These are phyloP conservation scores for Vulpes ferrilata DNA, from an alignment of 2,113 vertebrate genomes.

Conservation along the genomic window DNA sequence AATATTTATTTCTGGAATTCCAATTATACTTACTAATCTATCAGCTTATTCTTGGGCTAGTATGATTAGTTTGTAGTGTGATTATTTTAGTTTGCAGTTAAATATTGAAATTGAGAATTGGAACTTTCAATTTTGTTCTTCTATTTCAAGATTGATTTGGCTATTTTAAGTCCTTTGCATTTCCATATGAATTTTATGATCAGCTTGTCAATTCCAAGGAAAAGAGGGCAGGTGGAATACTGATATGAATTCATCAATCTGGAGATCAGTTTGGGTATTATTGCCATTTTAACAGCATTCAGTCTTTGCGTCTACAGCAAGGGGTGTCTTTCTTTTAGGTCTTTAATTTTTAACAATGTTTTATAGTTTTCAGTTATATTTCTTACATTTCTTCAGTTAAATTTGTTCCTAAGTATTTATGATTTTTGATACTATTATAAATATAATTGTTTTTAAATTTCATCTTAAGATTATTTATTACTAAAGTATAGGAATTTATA, in stretches of 20 bases:
- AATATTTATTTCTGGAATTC: background rate
- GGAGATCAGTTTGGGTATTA: background rate
- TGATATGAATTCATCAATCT: background rate
- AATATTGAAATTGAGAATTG: background rate
- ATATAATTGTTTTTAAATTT: background rate
- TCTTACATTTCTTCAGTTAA: background rate
- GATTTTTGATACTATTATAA: background rate
- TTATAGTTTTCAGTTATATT: background rate
- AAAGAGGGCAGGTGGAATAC: background rate
- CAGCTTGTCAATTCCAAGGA: background rate
- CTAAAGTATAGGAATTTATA: background rate
- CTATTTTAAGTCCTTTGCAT: background rate
- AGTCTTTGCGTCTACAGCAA: background rate
- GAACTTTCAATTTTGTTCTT: background rate
- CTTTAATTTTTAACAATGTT: background rate
- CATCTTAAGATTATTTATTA: background rate
- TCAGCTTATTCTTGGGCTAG: background rate
- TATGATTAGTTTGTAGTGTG: background rate
- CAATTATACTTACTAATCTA: background rate
- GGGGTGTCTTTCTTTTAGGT: background rate
- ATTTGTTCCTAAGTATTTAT: background rate
- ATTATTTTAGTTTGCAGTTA: background rate
- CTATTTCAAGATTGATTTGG: background rate
- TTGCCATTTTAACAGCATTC: background rate
- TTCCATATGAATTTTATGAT: background rate